Evolutionary conservation across 2,113 vertebrate genomes (phyloP).

Genomic region (Pelvicachromis taeniatus): DNA sequence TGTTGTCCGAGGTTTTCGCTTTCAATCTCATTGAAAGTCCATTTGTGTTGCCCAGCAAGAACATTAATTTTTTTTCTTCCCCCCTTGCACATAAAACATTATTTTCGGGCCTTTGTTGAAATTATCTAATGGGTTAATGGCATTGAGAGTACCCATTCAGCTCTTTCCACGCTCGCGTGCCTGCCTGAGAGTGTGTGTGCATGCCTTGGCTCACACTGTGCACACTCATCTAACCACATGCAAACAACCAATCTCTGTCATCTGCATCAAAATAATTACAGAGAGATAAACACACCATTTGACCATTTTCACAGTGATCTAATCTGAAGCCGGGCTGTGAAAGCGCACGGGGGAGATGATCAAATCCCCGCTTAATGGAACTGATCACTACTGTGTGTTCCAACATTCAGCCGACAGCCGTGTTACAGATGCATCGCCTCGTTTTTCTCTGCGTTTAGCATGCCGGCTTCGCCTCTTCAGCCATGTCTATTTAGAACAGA

Average conservation of each 20-base stretch:
- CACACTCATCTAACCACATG: slow-evolving; percentile 43
- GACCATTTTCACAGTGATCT: slow-evolving; percentile 68
- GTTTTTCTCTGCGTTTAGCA: slow-evolving; percentile 16
- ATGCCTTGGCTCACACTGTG: slow-evolving; percentile 29
- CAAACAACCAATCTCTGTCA: slow-evolving; percentile 65
- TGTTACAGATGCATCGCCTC: slow-evolving; percentile 33
- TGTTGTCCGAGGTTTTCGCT: slow-evolving; percentile 32
- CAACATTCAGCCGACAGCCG: slow-evolving; percentile 43
- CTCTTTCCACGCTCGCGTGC: slow-evolving; percentile 25
- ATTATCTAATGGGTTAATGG: slow-evolving; percentile 76
- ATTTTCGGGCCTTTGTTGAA: slow-evolving; percentile 58
- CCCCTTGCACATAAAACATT: slow-evolving; percentile 17
- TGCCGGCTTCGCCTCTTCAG: background rate
- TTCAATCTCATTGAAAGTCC: slow-evolving; percentile 75
- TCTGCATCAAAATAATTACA: slow-evolving; percentile 71
- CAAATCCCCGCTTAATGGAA: slow-evolving; percentile 70
- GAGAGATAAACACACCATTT: slow-evolving; percentile 67
- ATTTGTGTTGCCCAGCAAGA: slow-evolving; percentile 65
- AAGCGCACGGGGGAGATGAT: slow-evolving; percentile 60
- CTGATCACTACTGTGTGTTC: slow-evolving; percentile 61
- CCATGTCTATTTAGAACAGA: background rate
- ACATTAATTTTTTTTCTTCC: slow-evolving; percentile 48
- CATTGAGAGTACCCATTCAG: slow-evolving; percentile 56
- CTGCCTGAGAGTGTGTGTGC: background rate
- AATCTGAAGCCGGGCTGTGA: slow-evolving; percentile 62